These are phyloP conservation scores for Acanthosepion pharaonis DNA, from an alignment of 2,888 invertebrate species.

Conservation along the genomic window DNA sequence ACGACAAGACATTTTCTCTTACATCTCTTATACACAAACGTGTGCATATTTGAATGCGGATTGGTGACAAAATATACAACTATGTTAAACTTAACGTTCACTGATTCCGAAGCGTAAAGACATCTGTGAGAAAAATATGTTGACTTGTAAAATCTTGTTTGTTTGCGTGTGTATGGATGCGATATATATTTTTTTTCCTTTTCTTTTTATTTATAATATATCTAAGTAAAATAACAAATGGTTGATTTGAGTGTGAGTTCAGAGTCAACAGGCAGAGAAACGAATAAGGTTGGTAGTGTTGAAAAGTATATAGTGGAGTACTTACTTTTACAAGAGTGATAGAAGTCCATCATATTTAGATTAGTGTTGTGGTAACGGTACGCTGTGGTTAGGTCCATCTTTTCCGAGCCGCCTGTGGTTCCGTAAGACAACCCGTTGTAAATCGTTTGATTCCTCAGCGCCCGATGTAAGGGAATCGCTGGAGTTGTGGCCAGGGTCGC, in stretches of 20 bases:
- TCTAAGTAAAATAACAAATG: too few relatives aligned
- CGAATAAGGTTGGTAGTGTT: neutral
- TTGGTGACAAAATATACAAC: too few relatives aligned
- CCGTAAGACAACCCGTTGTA: conserved; percentile 37
- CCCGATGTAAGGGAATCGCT: conserved; percentile 33
- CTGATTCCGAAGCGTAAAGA: too few relatives aligned
- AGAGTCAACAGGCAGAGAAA: too few relatives aligned
- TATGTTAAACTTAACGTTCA: too few relatives aligned
- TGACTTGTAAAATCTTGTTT: neutral
- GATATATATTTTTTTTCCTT: neutral
- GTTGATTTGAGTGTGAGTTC: too few relatives aligned
- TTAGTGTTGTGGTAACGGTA: conserved; percentile 77
- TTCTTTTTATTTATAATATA: too few relatives aligned
- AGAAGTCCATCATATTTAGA: conserved; percentile 96
- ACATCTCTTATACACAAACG: too few relatives aligned
- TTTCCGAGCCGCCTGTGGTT: conserved; percentile 10
- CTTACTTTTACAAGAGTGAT: conserved; percentile 84
- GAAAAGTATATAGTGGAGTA: conserved; percentile 50
- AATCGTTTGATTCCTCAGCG: neutral
- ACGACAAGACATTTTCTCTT: too few relatives aligned
- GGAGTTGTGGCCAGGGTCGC: conserved; percentile 22
- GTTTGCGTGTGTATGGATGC: neutral
- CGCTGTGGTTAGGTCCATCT: conserved; percentile 61
- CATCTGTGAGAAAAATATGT: neutral
- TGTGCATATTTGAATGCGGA: too few relatives aligned